A percentile compares a stretch with the other conserved stretches of the same genome.
phyloP scores from a whole-genome alignment of 2,888 invertebrate species.

The Cabera pusaria region DNA sequence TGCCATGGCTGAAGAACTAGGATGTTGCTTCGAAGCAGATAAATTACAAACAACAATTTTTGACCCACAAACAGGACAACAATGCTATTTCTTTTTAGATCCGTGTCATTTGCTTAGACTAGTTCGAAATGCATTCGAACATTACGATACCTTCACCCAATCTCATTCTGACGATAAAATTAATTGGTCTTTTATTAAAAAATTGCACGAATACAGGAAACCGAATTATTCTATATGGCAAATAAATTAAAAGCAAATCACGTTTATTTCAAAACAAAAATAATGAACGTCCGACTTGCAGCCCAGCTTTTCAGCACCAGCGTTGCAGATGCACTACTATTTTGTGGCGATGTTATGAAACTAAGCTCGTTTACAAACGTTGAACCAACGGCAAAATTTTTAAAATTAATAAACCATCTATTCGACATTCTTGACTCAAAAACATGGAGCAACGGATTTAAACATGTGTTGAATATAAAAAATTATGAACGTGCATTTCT shows the following conservation, averaged over 20 bases:
- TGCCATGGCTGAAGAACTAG: constrained; percentile 26
- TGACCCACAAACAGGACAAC: constrained; percentile 21
- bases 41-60: constrained; percentile 25
- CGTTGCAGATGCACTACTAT: background rate
- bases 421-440: background rate
- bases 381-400: background rate
- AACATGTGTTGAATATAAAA: background rate
- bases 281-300: background rate
- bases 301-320: background rate
- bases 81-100: constrained; percentile 22
- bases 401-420: background rate
- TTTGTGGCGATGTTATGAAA: background rate
- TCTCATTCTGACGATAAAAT: background rate
- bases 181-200: background rate
- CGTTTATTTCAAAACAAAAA: background rate
- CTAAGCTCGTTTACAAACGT: background rate
- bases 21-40: constrained; percentile 20
- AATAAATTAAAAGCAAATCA: constrained; percentile 4
- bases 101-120: constrained; percentile 30
- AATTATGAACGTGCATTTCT: background rate
- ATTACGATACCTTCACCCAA: constrained; percentile 10
- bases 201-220: background rate
- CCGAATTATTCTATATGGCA: background rate
- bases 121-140: constrained; percentile 22
- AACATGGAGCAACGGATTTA: background rate